phyloP scores from a whole-genome alignment of 53 echinoderm and acorn worm species.

The Hippasteria phrygiana region DNA sequence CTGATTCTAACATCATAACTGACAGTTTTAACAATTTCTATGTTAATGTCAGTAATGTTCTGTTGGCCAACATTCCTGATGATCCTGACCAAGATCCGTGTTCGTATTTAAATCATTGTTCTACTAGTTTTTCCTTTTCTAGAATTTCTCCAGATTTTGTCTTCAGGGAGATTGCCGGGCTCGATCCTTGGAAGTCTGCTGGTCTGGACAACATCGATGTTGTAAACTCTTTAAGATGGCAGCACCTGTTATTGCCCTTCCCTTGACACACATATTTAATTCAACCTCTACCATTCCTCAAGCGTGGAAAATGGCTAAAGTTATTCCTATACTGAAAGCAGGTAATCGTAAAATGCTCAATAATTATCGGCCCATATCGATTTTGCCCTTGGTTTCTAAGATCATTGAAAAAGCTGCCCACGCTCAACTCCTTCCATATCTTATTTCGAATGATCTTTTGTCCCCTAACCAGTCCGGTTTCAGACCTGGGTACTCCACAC shows the following conservation, averaged over 20 bases:
- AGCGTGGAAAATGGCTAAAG: slow-evolving; percentile 22
- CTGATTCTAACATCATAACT: no score
- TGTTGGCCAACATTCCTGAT: no score
- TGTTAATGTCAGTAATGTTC: no score
- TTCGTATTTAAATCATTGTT: slow-evolving; percentile 8
- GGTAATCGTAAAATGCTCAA: slow-evolving; percentile 21
- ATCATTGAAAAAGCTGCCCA: neutral
- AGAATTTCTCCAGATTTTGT: slow-evolving; percentile 2
- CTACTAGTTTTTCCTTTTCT: slow-evolving; percentile 1
- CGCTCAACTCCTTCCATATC: neutral
- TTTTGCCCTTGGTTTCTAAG: slow-evolving; percentile 25
- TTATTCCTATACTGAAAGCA: neutral
- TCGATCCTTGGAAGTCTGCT: slow-evolving; percentile 35
- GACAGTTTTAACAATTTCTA: no score
- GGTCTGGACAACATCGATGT: slow-evolving; percentile 42
- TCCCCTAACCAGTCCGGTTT: neutral
- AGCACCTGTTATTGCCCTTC: neutral
- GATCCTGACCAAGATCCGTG: no score
- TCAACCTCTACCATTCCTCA: neutral
- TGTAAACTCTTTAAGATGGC: slow-evolving; percentile 22
- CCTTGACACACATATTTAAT: slow-evolving; percentile 3
- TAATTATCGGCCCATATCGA: neutral
- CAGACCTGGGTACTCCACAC: slow-evolving; percentile 28
- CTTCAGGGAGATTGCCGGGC: slow-evolving; percentile 22
- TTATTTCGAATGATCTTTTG: neutral